Conservation (phyloP, 2,113 vertebrate genomes). For the Megaptera novaeangliae region DNA sequence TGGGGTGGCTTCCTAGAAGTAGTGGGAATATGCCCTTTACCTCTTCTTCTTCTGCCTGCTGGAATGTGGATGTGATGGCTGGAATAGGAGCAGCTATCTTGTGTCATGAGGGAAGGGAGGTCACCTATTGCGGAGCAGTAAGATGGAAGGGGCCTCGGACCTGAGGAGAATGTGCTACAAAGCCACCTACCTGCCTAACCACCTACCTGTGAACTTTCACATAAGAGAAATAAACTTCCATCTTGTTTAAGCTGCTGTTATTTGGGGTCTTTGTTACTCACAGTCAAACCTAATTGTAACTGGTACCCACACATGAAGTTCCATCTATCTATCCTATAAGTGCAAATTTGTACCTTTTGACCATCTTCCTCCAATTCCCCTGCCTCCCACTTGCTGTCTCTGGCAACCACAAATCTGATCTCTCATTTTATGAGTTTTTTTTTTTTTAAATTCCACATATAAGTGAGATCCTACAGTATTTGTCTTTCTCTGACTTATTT, state of each 20-base stretch:
- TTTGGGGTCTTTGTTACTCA: neutral
- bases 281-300: neutral
- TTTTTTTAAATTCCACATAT: neutral
- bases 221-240: neutral
- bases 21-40: neutral
- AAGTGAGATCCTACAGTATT: too few relatives aligned
- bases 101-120: neutral
- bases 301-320: neutral
- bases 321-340: neutral
- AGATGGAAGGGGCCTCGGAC: neutral
- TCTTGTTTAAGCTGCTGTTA: neutral
- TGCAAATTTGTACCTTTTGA: neutral
- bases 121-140: neutral
- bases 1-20: neutral
- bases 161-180: neutral
- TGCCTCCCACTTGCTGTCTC: neutral
- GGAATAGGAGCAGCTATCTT: neutral
- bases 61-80: neutral
- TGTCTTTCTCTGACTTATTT: neutral
- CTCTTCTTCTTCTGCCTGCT: neutral
- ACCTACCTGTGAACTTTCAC: neutral
- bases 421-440: neutral
- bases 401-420: neutral
- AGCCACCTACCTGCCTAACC: neutral
- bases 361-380: neutral